Evolutionary conservation across 2,797 vertebrate species (phyloP).

Genomic region (Sebastes flavidus): DNA sequence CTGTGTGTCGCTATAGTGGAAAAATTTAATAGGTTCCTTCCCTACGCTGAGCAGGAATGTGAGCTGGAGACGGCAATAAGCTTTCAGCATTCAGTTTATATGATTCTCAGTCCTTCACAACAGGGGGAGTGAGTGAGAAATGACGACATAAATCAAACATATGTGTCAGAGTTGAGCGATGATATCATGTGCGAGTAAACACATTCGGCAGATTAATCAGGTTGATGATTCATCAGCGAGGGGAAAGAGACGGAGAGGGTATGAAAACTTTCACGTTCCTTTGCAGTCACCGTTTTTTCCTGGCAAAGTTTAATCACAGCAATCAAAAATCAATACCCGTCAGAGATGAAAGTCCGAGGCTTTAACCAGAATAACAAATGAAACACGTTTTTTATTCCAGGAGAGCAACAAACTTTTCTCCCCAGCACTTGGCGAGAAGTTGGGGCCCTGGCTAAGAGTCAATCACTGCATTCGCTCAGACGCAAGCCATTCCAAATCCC

Average conservation of each 20-base stretch:
- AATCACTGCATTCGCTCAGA: constrained; percentile 58
- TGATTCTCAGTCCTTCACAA: neutral
- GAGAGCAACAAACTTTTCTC: constrained; percentile 43
- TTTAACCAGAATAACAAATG: constrained; percentile 37
- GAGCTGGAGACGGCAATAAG: neutral
- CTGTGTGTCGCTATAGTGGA: constrained; percentile 44
- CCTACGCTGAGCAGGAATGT: neutral
- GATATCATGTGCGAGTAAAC: constrained; percentile 15
- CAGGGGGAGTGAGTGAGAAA: neutral
- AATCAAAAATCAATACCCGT: constrained; percentile 53
- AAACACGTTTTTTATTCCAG: constrained; percentile 53
- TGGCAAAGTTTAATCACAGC: constrained; percentile 24
- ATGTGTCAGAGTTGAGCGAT: constrained; percentile 1
- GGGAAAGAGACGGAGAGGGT: neutral
- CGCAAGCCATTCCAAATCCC: constrained; percentile 66
- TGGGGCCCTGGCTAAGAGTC: constrained; percentile 62
- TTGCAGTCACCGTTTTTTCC: constrained; percentile 2
- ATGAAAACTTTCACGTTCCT: constrained; percentile 1
- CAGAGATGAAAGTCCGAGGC: constrained; percentile 19
- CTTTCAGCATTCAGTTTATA: neutral
- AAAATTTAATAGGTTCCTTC: constrained; percentile 56
- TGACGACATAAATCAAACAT: constrained; percentile 5
- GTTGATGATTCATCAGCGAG: constrained; percentile 4
- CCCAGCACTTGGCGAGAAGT: constrained; percentile 39
- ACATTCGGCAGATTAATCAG: neutral